Base-by-base conservation (phyloP, 2,113 vertebrate species). In the Thunnus thynnus region DNA sequence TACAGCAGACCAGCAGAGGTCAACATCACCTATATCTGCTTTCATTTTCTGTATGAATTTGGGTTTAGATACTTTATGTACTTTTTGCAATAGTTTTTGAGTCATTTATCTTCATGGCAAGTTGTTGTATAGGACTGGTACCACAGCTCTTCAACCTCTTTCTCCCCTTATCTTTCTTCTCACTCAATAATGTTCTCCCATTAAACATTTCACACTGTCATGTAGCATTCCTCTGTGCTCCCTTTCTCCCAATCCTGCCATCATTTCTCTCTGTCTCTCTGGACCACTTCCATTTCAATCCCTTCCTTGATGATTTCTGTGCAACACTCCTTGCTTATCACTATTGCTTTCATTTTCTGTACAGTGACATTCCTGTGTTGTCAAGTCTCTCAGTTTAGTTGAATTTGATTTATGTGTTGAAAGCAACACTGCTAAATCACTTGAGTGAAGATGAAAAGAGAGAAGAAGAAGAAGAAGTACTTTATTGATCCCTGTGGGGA, bases 231-330 rank as follows among this genome's bases (percentile, higher is more conserved):
- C 20, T 70, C 62, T 56, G 46, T 55, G 54, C 2, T 60, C n/a
- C 17, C 47, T 54, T 63, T 32, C 36, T 22, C 51, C 66, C n/a
- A 11, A 14, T 22, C n/a, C 46, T 60, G 52, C 22, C 67, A 60
- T 68, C 74, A 60, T 66, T 54, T 48, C 56, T 50, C 32, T 68
- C 50, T 56, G 18, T 55, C 62, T 22, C 51, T 41, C 36, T 41
- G 36, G 36, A 41, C 36, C 36, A 41, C 36, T 20, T 55, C 54
- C 54, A 18, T 55, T 55, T 18, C 20, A n/a, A 55, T 20, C 54
- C 20, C 54, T 20, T 55, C 54, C 54, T 41, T 41, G 36, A 41
- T 41, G 36, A 7, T 41, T 41, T 41, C 36, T 41, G 36, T 41
- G 36, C 8, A 9, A 41, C 36, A 60, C 64, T 79, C 57, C 30